phyloP scores from a whole-genome alignment of 2,113 vertebrate genomes.

The Micromys minutus region DNA sequence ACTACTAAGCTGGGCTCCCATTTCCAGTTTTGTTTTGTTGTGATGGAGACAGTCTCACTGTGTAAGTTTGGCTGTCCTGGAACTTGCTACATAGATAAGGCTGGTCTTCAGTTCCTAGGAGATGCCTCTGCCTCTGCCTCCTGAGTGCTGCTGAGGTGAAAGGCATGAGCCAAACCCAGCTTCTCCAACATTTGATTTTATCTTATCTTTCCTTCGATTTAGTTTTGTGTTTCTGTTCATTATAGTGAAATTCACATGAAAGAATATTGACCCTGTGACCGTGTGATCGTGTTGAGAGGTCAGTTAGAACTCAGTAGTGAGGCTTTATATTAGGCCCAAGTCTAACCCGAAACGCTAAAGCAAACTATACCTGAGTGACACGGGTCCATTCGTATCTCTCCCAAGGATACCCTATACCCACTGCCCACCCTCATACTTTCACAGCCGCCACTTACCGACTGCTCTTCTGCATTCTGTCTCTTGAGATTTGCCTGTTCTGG shows the following conservation, averaged over 20 bases:
- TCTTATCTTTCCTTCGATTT: neutral
- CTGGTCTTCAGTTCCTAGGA: neutral
- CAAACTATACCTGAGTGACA: neutral
- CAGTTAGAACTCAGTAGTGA: neutral
- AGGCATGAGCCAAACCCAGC: neutral
- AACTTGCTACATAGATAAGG: neutral
- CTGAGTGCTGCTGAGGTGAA: neutral
- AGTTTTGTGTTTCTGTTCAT: neutral
- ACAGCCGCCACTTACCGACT: neutral
- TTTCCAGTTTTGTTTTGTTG: neutral
- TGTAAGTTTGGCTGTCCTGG: neutral
- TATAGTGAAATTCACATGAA: constrained; percentile 4
- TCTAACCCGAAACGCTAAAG: neutral
- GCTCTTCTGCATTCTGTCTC: neutral
- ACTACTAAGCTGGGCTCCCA: neutral
- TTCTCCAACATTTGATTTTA: neutral
- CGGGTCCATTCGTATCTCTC: neutral
- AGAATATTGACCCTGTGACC: neutral
- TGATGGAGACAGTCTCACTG: neutral
- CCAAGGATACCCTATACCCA: neutral
- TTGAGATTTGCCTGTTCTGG: neutral
- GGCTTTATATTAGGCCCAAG: neutral
- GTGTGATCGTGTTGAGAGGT: neutral
- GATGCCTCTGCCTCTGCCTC: neutral
- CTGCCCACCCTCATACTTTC: neutral